phyloP scores from a whole-genome alignment of 2,888 invertebrate genomes.

The Lepidochrysops patricia region DNA sequence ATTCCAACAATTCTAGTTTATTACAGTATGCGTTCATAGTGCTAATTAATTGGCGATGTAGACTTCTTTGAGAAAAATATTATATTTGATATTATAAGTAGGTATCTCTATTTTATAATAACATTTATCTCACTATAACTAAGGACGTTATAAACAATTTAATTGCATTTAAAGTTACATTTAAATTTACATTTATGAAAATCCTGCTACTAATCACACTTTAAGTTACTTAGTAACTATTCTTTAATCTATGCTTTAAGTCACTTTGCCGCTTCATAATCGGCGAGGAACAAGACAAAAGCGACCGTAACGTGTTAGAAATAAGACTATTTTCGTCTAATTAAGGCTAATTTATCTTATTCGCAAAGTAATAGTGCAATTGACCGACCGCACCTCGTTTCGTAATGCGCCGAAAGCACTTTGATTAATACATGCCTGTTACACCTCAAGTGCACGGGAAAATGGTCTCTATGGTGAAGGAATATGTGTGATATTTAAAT shows the following conservation, averaged over 20 bases:
- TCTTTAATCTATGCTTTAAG: too few relatives aligned
- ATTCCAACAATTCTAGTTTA: background rate
- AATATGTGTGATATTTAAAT: constrained; percentile 14
- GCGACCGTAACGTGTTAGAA: background rate
- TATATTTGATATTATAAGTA: background rate
- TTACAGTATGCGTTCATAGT: background rate
- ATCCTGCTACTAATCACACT: too few relatives aligned
- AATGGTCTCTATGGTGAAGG: background rate
- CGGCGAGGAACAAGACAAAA: too few relatives aligned
- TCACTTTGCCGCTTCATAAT: too few relatives aligned
- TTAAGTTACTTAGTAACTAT: too few relatives aligned
- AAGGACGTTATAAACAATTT: background rate
- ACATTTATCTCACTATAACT: background rate
- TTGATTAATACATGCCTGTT: constrained; percentile 31
- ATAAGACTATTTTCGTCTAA: background rate
- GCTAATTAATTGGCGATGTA: background rate
- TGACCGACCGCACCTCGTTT: constrained; percentile 31
- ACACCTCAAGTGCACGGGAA: constrained; percentile 15
- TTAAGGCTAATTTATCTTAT: constrained; percentile 21
- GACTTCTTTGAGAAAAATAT: background rate
- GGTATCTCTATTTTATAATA: background rate
- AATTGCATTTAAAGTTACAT: background rate
- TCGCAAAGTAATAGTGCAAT: constrained; percentile 31
- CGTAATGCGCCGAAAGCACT: constrained; percentile 30
- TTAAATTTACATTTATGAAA: too few relatives aligned